Base-by-base conservation (phyloP, 2,797 vertebrate species). In the Falco rusticolus region DNA sequence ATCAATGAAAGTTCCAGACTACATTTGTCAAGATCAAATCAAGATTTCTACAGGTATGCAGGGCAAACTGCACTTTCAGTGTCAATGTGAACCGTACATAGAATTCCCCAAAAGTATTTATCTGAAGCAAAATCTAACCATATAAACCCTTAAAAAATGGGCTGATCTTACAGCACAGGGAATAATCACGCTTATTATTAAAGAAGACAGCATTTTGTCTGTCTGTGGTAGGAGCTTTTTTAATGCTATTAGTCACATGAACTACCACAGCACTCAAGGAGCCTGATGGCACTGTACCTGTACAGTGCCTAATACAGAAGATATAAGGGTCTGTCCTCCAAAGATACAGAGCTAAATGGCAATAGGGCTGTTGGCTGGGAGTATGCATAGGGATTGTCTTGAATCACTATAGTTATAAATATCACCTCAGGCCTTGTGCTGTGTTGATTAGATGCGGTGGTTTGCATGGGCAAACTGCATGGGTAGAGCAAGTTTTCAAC, bases 21-120 rank as follows among this genome's bases (percentile, higher is more conserved):
- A 72, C 28, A 72, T 91, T 39, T 93, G 37, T 72, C 66, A 93
- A 81, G 60, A 94, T 41, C 26, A 92, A 82, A 93, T 61, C 43
- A 83, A 76, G 74, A 76, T 54, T 89, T 89, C 74, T 79, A 15
- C 5, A 29, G 15, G 5, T 66, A 68, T 37, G 16, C 78, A 78
- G 83, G 59, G 54, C 13, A 81, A 88, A 76, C 19, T 54, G 50
- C 48, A 74, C 28, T 90, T 92, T n/a, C 43, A 66, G 13, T 8
- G 0, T 80, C 92, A 68, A 34, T 43, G 19, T 70, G 77, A 89
- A 39, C 12, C 9, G 17, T 54, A 68, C 15, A n/a, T 25, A 12
- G 53, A 90, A 77, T 80, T 74, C 3, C 34, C 15, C 4, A 9
- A 1, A 88, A 60, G 10, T 64, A 74, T 82, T 70, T 45, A 82